Conservation (phyloP, 30 jellyfish, hydroid and myxozoan genomes). For the Clytia hemisphaerica region DNA sequence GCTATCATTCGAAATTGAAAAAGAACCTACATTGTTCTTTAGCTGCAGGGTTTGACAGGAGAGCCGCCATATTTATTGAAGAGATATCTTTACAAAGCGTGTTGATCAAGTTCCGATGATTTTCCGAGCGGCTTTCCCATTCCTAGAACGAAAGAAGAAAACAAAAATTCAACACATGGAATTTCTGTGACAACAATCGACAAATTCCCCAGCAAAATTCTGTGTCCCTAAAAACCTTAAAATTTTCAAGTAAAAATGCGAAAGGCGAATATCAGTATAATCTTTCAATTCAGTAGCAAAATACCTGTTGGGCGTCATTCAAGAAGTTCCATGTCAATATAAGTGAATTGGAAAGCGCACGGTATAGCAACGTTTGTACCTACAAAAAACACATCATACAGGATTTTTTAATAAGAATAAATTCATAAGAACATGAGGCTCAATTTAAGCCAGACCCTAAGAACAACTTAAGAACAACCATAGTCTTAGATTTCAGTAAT, state of each 20-base stretch:
- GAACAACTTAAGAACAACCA: not conserved
- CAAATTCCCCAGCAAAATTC: not conserved
- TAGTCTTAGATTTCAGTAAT: not conserved
- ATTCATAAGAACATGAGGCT: too few species aligned
- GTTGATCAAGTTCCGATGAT: slow-evolving; percentile 52
- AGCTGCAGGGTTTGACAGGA: slow-evolving; percentile 40
- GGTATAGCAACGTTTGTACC: slow-evolving; percentile 60
- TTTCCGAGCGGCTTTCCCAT: slow-evolving; percentile 84
- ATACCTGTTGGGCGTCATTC: slow-evolving; percentile 56
- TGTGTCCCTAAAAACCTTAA: too few species aligned
- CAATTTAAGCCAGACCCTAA: not conserved
- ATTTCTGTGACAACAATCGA: not conserved
- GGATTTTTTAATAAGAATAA: too few species aligned
- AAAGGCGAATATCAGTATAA: too few species aligned
- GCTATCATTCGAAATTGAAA: not conserved
- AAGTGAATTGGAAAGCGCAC: slow-evolving; percentile 74
- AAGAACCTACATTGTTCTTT: slow-evolving; percentile 39
- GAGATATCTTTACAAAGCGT: slow-evolving; percentile 52
- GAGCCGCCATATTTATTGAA: slow-evolving; percentile 18
- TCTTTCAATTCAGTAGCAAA: not conserved
- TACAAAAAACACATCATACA: not conserved
- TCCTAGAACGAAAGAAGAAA: slow-evolving; percentile 38
- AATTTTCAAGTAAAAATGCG: too few species aligned
- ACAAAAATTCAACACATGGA: not conserved
- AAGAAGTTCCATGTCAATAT: slow-evolving; percentile 79